A percentile compares a stretch with the other conserved stretches of the same genome.
Conservation (phyloP, 2,797 vertebrate genomes). For the Chloroceryle inda region DNA sequence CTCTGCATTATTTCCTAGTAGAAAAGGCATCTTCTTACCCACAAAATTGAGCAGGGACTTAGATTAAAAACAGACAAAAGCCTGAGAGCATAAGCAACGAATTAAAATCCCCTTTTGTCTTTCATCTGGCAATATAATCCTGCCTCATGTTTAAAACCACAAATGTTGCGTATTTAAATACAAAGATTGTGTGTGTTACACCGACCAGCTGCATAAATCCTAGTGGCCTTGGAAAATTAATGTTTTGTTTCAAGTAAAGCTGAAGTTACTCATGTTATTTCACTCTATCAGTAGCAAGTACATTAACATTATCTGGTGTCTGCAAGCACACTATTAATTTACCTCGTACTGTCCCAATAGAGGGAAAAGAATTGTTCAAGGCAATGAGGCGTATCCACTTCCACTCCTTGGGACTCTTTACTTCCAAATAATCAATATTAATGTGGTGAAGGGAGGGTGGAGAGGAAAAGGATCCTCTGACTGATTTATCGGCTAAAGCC, state of each 20-base stretch:
- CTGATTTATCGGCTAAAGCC: constrained; percentile 79
- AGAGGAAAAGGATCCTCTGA: constrained; percentile 77
- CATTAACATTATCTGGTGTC: constrained; percentile 91
- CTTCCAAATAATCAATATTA: constrained; percentile 89
- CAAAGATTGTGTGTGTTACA: not conserved
- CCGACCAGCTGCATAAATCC: constrained; percentile 27
- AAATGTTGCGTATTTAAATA: constrained; percentile 21
- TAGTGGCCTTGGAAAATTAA: constrained; percentile 84
- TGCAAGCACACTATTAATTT: constrained; percentile 91
- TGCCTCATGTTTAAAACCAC: not conserved
- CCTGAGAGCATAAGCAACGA: not conserved
- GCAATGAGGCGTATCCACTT: constrained; percentile 88
- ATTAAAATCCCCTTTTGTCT: constrained; percentile 37
- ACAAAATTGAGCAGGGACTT: not conserved
- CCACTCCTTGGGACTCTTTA: constrained; percentile 86
- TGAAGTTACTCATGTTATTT: constrained; percentile 91
- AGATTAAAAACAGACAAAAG: constrained; percentile 8
- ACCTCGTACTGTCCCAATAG: constrained; percentile 87
- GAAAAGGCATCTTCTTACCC: constrained; percentile 1
- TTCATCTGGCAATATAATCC: constrained; percentile 5
- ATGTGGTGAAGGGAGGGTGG: constrained; percentile 75
- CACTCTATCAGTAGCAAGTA: constrained; percentile 89
- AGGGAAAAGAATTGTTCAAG: constrained; percentile 86
- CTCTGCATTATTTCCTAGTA: not conserved
- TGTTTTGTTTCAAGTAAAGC: constrained; percentile 91